phyloP scores from a whole-genome alignment of 2,797 vertebrate genomes.

The Craterocephalus amniculus region DNA sequence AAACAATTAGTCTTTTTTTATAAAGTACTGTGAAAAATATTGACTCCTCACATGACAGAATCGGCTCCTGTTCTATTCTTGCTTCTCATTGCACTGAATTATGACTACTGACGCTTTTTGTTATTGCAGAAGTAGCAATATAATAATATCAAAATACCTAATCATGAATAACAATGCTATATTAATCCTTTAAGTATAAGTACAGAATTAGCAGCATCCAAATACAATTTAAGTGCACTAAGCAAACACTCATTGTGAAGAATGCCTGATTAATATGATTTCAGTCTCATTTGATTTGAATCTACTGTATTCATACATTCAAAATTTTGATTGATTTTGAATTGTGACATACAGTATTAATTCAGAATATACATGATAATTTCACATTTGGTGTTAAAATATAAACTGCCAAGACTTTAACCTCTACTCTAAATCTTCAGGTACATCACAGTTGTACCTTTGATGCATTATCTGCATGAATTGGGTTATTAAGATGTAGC shows the following conservation, averaged over 20 bases:
- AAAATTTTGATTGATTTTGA: neutral
- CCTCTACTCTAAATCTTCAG: neutral
- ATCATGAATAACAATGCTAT: neutral
- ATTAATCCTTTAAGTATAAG: neutral
- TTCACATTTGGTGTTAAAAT: neutral
- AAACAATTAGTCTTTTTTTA: no score
- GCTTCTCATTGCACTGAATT: neutral
- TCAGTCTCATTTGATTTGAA: neutral
- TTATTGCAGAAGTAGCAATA: neutral
- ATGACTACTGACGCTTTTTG: neutral
- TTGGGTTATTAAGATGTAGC: neutral
- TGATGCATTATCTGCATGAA: no score
- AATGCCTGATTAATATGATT: neutral
- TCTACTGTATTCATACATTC: neutral
- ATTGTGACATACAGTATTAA: neutral
- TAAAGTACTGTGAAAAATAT: neutral
- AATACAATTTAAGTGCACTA: neutral
- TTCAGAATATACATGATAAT: neutral
- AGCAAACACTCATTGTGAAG: neutral
- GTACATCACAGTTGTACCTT: no score
- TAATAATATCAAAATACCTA: neutral
- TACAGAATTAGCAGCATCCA: neutral
- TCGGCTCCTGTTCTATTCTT: neutral
- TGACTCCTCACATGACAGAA: no score
- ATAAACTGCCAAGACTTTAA: neutral